Base-by-base conservation (phyloP, 2,797 vertebrate genomes). In the Emydoidea blandingii region DNA sequence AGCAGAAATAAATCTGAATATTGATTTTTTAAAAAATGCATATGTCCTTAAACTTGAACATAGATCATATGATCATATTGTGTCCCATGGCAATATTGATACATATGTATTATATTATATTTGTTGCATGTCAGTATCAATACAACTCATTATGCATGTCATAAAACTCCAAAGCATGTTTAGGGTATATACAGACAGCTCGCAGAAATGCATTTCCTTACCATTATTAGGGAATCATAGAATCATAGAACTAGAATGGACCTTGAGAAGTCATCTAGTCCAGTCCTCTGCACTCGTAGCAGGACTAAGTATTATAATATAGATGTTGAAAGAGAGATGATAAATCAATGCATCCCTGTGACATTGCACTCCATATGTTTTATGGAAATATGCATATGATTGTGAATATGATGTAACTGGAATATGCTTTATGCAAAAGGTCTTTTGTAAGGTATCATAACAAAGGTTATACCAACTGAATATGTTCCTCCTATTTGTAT, bases 81-180 rank as follows among this genome's bases (percentile, higher is more conserved):
- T 78, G 25, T 79, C 10, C 9, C 84, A 89, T 62, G 84, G 87
- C 31, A 72, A 52, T 11, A n/a, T 41, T 21, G 49, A 23, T 80
- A 80, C 76, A 2, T 27, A 78, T 4, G 11, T 27, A 23, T 76
- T 74, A 2, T 62, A 27, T 19, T 59, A 3, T 5, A 72, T 76
- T 85, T 90, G 5, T 78, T 87, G 72, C 2, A 3, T 92, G 91
- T 87, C 47, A 6, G 4, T 59, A 44, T 81, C 21, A 68, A 21
- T 0, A 0, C 49, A 54, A 31, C 12, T 2, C 0, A 49, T 52
- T 29, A 85, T 91, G 9, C 3, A 18, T 12, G 16, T 3, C 14
- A 44, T 23, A 89, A 44, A 95, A 85, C 79, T 87, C 56, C 86
- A 65, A 81, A 87, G 65, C 9, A 54, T 0, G 0, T 57, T 88